Conservation (phyloP, 2,113 vertebrate genomes). For the Tapirus terrestris region DNA sequence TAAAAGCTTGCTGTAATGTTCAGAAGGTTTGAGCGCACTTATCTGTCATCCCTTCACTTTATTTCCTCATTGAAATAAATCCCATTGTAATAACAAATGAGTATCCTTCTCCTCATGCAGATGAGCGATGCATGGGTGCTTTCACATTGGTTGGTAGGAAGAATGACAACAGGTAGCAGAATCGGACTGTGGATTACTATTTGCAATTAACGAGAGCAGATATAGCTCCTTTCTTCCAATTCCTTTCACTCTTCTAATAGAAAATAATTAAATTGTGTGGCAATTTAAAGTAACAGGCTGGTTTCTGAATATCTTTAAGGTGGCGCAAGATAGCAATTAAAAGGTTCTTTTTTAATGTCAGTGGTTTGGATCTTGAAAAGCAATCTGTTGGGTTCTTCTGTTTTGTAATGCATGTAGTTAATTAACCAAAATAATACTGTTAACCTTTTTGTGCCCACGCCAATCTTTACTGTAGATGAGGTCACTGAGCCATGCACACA, state of each 20-base stretch:
- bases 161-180: constrained; percentile 26
- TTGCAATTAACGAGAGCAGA: constrained; percentile 64
- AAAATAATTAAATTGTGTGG: constrained; percentile 43
- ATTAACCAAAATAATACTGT: constrained; percentile 66
- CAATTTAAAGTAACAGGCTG: constrained; percentile 52
- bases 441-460: constrained; percentile 43
- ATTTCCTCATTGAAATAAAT: constrained; percentile 86
- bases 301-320: constrained; percentile 41
- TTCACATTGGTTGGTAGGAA: constrained; percentile 55
- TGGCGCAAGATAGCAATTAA: not conserved
- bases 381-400: constrained; percentile 47
- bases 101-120: constrained; percentile 79
- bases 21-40: constrained; percentile 82
- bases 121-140: constrained; percentile 62
- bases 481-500: not conserved
- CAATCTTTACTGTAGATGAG: not conserved
- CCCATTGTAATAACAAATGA: constrained; percentile 82
- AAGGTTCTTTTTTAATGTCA: constrained; percentile 46
- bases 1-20: constrained; percentile 78
- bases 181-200: constrained; percentile 61
- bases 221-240: not conserved
- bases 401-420: constrained; percentile 59
- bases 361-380: constrained; percentile 55
- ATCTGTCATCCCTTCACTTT: constrained; percentile 80
- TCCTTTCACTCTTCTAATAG: constrained; percentile 62